A percentile compares a stretch with the other conserved stretches of the same genome.
Conservation (phyloP, 92 coral and sea anemone genomes). For the Phenganax marumi region DNA sequence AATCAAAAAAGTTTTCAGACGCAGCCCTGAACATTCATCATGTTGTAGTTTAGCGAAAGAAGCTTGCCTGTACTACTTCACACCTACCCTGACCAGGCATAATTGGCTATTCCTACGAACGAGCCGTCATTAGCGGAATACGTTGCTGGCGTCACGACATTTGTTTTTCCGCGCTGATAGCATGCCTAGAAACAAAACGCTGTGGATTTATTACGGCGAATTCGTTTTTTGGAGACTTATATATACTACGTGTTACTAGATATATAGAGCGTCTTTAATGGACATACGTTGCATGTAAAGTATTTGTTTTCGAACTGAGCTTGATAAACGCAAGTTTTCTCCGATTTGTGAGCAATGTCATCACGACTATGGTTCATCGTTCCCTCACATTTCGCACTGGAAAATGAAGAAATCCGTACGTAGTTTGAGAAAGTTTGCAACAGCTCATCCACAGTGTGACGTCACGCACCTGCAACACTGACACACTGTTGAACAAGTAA, state of each 20-base stretch:
- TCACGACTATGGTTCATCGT: slow-evolving; percentile 89
- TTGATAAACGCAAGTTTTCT: slow-evolving; percentile 68
- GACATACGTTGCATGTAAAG: slow-evolving; percentile 80
- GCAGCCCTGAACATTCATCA: background rate
- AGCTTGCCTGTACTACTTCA: background rate
- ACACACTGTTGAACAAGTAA: slow-evolving; percentile 82
- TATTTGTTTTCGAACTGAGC: slow-evolving; percentile 85
- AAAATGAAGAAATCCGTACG: background rate
- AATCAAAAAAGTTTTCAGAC: slow-evolving; percentile 1
- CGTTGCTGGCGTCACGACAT: slow-evolving; percentile 69
- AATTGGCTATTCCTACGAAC: slow-evolving; percentile 85
- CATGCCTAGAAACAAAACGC: slow-evolving; percentile 62
- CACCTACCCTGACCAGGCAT: slow-evolving; percentile 98
- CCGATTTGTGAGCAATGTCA: slow-evolving; percentile 53
- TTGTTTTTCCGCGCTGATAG: slow-evolving; percentile 80
- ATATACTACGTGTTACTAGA: background rate
- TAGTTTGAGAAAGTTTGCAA: background rate
- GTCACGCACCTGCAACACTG: slow-evolving; percentile 83
- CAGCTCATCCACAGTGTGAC: background rate
- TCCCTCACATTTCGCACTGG: slow-evolving; percentile 74
- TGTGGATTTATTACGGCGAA: too few species aligned
- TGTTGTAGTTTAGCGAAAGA: background rate
- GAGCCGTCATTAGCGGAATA: slow-evolving; percentile 80
- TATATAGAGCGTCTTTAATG: background rate
- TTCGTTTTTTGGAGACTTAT: background rate